A percentile compares a stretch with the other conserved stretches of the same genome.
Conservation (phyloP, 92 coral and sea anemone species). For the Isaurus tuberculatus region DNA sequence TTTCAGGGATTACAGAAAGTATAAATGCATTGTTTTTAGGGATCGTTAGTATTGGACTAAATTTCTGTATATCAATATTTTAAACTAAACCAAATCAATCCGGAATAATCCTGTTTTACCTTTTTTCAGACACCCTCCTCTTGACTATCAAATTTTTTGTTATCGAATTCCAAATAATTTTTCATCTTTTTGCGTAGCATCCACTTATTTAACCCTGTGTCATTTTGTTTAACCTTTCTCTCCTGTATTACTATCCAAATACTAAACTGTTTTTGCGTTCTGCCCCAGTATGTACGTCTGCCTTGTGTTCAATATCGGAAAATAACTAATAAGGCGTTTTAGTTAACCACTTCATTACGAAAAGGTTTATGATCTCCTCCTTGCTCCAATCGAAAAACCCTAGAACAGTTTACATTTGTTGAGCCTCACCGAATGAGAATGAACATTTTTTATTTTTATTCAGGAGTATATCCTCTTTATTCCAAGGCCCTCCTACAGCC, state of each 20-base stretch:
- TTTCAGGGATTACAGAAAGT: too few species aligned
- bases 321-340: too few species aligned
- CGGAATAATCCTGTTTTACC: too few species aligned
- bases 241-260: neutral
- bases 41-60: too few species aligned
- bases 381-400: too few species aligned
- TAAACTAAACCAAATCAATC: too few species aligned
- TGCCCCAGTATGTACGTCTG: neutral
- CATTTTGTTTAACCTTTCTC: neutral
- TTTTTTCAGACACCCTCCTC: neutral
- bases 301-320: neutral
- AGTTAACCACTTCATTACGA: neutral
- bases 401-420: too few species aligned
- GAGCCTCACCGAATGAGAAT: neutral
- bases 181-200: neutral
- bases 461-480: constrained; percentile 79
- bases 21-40: too few species aligned
- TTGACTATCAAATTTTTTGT: neutral
- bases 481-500: constrained; percentile 63
- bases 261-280: neutral
- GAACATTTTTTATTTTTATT: neutral
- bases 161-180: neutral
- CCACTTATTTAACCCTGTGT: neutral
- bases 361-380: too few species aligned
- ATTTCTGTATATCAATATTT: too few species aligned